phyloP scores from a whole-genome alignment of 2,113 vertebrate genomes.

The Pyxicephalus adspersus region DNA sequence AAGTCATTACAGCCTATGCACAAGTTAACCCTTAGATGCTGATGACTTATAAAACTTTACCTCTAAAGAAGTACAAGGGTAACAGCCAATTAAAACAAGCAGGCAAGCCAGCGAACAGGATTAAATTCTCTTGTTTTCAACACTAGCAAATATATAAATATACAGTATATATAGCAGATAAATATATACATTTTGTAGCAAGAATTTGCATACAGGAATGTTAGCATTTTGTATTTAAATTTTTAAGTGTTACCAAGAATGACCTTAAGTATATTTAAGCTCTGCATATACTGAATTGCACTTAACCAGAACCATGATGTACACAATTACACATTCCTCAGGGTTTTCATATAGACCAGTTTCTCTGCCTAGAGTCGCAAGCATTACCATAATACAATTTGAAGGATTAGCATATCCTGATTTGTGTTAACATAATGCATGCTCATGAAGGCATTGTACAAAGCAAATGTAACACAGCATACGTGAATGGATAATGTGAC shows the following conservation, averaged over 20 bases:
- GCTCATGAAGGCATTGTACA: conserved; percentile 60
- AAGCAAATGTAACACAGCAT: conserved; percentile 58
- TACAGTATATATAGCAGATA: conserved; percentile 41
- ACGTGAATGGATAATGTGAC: conserved; percentile 56
- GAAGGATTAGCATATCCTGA: conserved; percentile 46
- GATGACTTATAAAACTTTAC: conserved; percentile 32
- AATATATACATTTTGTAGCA: conserved; percentile 69
- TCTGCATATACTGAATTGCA: conserved; percentile 68
- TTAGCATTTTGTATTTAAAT: conserved; percentile 72
- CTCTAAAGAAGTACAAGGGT: conserved; percentile 39
- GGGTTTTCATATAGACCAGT: conserved; percentile 70
- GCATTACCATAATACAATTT: conserved; percentile 49
- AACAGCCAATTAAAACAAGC: conserved; percentile 58
- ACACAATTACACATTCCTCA: conserved; percentile 73
- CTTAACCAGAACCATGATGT: conserved; percentile 72
- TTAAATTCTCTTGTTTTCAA: conserved; percentile 64
- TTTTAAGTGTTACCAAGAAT: conserved; percentile 78
- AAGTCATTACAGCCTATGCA: conserved; percentile 69
- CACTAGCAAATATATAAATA: conserved; percentile 66
- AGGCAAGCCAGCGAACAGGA: conserved; percentile 68
- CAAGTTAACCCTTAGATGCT: conserved; percentile 55
- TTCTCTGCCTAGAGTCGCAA: conserved; percentile 61
- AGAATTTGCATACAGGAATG: conserved; percentile 68
- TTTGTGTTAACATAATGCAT: conserved; percentile 58
- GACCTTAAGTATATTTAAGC: conserved; percentile 73